Conservation (phyloP, 2,888 invertebrate genomes). For the Brachynemurus nebulosus region DNA sequence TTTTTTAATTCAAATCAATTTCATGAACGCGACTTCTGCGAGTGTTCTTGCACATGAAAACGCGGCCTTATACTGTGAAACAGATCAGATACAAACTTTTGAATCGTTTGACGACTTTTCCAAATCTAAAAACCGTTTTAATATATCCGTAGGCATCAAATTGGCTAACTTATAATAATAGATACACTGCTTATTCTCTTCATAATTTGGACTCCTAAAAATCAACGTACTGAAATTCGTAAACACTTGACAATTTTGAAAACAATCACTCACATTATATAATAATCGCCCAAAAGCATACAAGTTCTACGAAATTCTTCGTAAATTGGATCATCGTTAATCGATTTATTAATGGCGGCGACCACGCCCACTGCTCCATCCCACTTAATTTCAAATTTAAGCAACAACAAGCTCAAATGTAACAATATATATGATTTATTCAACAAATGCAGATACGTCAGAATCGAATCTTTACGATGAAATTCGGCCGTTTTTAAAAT, state of each 20-base stretch:
- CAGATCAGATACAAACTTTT: conserved; percentile 1
- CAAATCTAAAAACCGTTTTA: conserved; percentile 29
- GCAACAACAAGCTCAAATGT: conserved; percentile 32
- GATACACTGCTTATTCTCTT: conserved; percentile 33
- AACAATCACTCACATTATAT: conserved; percentile 31
- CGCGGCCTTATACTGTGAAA: no score
- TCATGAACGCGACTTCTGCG: no score
- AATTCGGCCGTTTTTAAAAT: conserved; percentile 51
- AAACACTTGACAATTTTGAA: no score
- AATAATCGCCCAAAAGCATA: conserved; percentile 41
- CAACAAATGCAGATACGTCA: conserved; percentile 56
- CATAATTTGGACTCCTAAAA: conserved; percentile 15
- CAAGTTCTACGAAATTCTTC: conserved; percentile 37
- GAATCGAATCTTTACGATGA: conserved; percentile 46
- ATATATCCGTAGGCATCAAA: conserved; percentile 34
- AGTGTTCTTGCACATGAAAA: no score
- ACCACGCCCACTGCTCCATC: conserved; percentile 27
- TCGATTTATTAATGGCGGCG: conserved; percentile 19
- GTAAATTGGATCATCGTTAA: conserved; percentile 15
- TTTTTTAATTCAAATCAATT: no score
- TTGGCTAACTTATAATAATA: conserved; percentile 42
- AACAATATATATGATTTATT: conserved; percentile 60
- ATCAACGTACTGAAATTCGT: background rate
- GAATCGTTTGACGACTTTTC: conserved; percentile 18
- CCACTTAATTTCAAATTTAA: conserved; percentile 25